Evolutionary conservation across 2,113 vertebrate species (phyloP).

Genomic region (Cercocebus atys): DNA sequence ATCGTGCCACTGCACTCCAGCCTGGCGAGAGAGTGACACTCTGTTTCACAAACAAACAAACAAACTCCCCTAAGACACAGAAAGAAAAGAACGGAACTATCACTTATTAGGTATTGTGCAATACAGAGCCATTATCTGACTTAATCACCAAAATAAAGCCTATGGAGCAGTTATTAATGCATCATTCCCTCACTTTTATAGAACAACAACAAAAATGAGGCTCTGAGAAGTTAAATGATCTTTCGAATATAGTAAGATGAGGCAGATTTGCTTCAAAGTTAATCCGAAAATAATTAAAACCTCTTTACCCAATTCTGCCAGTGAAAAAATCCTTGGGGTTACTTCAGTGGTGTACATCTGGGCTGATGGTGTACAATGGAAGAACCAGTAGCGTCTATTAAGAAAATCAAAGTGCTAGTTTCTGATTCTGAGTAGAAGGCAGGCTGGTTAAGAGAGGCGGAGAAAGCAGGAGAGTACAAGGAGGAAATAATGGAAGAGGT

Average conservation of each 20-base stretch:
- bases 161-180: neutral
- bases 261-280: neutral
- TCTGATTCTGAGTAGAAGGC: neutral
- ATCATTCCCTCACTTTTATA: neutral
- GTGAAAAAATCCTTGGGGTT: neutral
- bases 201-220: neutral
- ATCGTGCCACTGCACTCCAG: too few species aligned
- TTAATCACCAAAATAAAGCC: neutral
- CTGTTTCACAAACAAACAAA: too few species aligned
- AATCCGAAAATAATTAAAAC: neutral
- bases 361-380: neutral
- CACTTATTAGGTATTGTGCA: neutral
- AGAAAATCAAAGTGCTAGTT: neutral
- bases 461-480: too few species aligned
- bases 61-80: neutral
- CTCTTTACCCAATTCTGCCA: neutral
- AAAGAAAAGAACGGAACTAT: neutral
- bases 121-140: neutral
- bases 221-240: neutral
- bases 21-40: too few species aligned
- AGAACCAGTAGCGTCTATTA: accelerated
- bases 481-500: too few species aligned
- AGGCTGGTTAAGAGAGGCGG: accelerated
- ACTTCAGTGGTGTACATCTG: neutral
- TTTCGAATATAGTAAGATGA: neutral